Base-by-base conservation (phyloP, 2,888 invertebrate species). In the Leptopilina syphax region DNA sequence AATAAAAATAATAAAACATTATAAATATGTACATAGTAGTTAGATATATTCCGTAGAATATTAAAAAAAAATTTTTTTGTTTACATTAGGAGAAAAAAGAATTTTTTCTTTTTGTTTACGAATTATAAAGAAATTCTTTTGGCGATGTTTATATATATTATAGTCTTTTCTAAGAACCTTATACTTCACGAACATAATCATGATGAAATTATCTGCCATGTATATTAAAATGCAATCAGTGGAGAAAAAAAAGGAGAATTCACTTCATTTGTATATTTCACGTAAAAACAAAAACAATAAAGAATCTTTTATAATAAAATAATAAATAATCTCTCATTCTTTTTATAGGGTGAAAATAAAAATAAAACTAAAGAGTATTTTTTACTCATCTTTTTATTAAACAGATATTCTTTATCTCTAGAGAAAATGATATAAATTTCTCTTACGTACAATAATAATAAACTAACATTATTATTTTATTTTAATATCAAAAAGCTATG, bases 251-350 rank as follows among this genome's bases (percentile, higher is more conserved):
- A 79, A 82, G 82, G 79, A 83, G 85, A 85, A 86, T 81, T 70
- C 70, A 83, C 85, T 83, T 85, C 83, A 87, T 89, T 89, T 90
- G 88, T 90, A 89, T 89, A 90, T 90, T 90, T 89, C 88, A 89
- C 86, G 88, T 87, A 86, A 50, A 86, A 87, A 88, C 86, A 89
- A 86, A 86, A 87, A 87, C 86, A 89, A 90, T 88, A 89, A 90
- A 87, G 80, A 87, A 82, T 81, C 83, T 87, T 90, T 90, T 90
- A 86, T 90, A 89, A 89, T 83, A 85, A 88, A 54, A 18, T 18
- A 18, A 18, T 18, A 18, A 65, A 76, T 60, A 44, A 10, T 44
- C 12, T 13, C 18, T n/a, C 1, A 34, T 44, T 44, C 8, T 7
- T 44, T 7, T 44, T 44, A 5, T 7, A 7, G 18, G 18, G 7